phyloP scores from a whole-genome alignment of 2,888 invertebrate species.

The Leucophenga montana region DNA sequence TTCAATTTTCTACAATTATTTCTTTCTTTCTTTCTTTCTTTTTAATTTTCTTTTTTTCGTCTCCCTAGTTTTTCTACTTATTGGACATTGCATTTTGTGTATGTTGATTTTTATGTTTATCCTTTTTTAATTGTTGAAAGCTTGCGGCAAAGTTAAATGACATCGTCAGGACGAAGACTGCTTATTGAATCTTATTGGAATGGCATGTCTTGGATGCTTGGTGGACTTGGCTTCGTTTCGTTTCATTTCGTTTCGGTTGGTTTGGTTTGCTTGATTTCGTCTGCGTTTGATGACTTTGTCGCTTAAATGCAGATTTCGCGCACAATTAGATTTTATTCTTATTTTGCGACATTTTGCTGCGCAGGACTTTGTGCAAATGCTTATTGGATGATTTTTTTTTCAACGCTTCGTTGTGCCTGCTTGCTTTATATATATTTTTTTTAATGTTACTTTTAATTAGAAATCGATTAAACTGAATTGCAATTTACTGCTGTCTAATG shows the following conservation, averaged over 20 bases:
- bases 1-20: neutral
- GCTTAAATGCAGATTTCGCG: slow-evolving; percentile 48
- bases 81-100: neutral
- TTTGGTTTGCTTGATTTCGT: slow-evolving; percentile 12
- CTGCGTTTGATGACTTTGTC: slow-evolving; percentile 48
- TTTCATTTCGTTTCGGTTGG: neutral
- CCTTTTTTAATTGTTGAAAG: slow-evolving; percentile 61
- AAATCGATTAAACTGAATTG: slow-evolving; percentile 54
- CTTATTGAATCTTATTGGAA: slow-evolving; percentile 4
- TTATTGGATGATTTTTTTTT: slow-evolving; percentile 21
- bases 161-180: neutral
- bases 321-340: slow-evolving; percentile 44
- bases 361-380: neutral
- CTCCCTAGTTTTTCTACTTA: too few species aligned
- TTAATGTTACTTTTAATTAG: slow-evolving; percentile 50
- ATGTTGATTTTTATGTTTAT: slow-evolving; percentile 56
- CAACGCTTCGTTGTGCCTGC: neutral
- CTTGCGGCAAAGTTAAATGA: slow-evolving; percentile 22
- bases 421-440: neutral
- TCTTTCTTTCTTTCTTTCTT: neutral
- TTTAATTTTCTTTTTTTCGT: too few species aligned
- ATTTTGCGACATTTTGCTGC: too few species aligned
- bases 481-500: neutral
- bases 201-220: neutral
- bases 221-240: neutral